Percentiles rank a stretch among this genome's conserved stretches.
Evolutionary conservation across 2,888 invertebrate genomes (phyloP).

Genomic region (Mythimna lalbum): DNA sequence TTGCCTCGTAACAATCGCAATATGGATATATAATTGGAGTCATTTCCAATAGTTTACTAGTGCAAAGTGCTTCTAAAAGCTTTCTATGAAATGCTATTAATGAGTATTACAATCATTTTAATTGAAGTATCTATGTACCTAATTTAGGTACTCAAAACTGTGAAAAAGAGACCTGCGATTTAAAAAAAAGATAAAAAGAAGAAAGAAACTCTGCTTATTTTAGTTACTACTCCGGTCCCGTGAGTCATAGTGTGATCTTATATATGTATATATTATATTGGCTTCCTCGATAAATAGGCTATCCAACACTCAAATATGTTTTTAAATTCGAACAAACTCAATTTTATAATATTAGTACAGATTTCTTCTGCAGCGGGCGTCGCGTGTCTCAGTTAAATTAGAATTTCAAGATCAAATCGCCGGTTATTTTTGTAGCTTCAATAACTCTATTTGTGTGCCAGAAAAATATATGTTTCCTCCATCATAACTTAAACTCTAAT

Average conservation of each 20-base stretch:
- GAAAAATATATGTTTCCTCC: constrained; percentile 32
- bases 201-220: background rate
- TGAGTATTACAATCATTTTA: background rate
- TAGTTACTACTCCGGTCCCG: no score
- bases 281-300: no score
- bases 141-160: background rate
- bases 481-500: constrained; percentile 27
- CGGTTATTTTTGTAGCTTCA: constrained; percentile 41
- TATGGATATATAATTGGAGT: background rate
- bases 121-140: background rate
- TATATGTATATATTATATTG: no score
- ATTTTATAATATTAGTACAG: background rate
- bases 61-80: no score
- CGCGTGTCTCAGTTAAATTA: constrained; percentile 20
- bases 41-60: background rate
- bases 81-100: no score
- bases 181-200: constrained; percentile 7
- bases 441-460: constrained; percentile 36
- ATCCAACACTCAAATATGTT: no score
- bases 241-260: no score
- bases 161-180: background rate
- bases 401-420: constrained; percentile 47
- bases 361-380: background rate
- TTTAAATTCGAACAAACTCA: background rate
- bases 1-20: background rate